Evolutionary conservation across 2,113 vertebrate species (phyloP).

Genomic region (Asarcornis scutulata): DNA sequence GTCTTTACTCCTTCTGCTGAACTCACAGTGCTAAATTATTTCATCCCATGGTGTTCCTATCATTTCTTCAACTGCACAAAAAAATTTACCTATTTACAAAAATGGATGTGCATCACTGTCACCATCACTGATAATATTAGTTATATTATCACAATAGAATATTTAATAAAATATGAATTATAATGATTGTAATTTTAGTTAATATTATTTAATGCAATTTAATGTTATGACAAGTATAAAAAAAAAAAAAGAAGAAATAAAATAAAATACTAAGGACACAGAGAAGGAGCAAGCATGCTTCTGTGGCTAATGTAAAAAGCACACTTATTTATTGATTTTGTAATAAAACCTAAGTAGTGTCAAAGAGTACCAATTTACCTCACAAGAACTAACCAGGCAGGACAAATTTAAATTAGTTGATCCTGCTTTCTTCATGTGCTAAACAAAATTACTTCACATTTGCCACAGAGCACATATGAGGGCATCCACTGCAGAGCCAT

Average conservation of each 20-base stretch:
- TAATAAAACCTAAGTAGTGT: conserved; percentile 3
- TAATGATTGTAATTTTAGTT: background rate
- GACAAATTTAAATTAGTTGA: background rate
- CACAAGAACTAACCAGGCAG: conserved; percentile 2
- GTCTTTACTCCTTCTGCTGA: background rate
- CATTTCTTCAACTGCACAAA: background rate
- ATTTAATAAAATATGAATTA: background rate
- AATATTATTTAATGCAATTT: background rate
- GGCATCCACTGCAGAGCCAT: background rate
- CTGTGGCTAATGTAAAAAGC: background rate
- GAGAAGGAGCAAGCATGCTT: background rate
- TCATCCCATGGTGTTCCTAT: background rate
- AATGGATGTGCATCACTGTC: background rate
- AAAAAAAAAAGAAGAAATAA: background rate
- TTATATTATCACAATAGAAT: background rate
- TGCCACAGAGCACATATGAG: rapidly evolving
- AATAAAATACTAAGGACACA: background rate
- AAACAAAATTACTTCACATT: background rate
- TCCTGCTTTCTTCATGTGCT: background rate
- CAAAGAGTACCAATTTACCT: background rate
- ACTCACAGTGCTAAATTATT: background rate
- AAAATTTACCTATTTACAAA: background rate
- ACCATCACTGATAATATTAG: background rate
- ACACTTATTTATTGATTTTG: conserved; percentile 1
- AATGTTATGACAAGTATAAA: background rate